A percentile compares a stretch with the other conserved stretches of the same genome.
phyloP scores from a whole-genome alignment of 2,888 invertebrate species.

The Omphaloscelis lunosa region DNA sequence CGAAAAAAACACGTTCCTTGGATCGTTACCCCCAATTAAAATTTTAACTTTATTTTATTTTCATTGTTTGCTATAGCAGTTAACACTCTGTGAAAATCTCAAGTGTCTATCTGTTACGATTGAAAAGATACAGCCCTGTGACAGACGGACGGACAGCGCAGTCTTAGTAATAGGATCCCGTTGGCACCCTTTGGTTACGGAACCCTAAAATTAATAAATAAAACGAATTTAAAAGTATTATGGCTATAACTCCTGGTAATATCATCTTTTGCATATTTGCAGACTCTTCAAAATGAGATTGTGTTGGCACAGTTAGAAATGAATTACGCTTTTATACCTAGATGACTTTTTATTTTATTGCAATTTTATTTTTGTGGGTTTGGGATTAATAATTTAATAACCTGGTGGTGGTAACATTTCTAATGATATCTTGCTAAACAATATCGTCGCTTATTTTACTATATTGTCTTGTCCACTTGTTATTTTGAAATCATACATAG shows the following conservation, averaged over 20 bases:
- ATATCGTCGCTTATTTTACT: background rate
- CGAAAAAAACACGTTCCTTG: too few relatives aligned
- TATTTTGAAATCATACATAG: background rate
- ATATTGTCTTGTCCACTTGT: background rate
- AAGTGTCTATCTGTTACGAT: too few relatives aligned
- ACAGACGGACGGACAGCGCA: too few relatives aligned
- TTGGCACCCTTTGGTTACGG: too few relatives aligned
- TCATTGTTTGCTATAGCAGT: background rate
- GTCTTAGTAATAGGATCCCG: too few relatives aligned
- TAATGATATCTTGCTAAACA: background rate
- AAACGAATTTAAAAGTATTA: conserved; percentile 39
- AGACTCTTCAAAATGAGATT: conserved; percentile 29
- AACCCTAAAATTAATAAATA: conserved; percentile 16
- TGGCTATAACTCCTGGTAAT: conserved; percentile 31
- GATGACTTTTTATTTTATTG: conserved; percentile 19
- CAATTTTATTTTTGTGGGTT: background rate
- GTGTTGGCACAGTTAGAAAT: conserved; percentile 31
- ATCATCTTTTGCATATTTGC: conserved; percentile 51
- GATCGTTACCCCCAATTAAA: too few relatives aligned
- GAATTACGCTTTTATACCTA: conserved; percentile 6
- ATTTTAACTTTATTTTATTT: background rate
- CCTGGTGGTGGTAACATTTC: background rate
- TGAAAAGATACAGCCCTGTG: too few relatives aligned
- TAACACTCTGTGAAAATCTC: too few relatives aligned
- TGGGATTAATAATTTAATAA: background rate